Evolutionary conservation across 2,797 vertebrate species (phyloP), one percentile per base, ranked within the genome.

Genomic region (Periophthalmus magnuspinnatus): DNA sequence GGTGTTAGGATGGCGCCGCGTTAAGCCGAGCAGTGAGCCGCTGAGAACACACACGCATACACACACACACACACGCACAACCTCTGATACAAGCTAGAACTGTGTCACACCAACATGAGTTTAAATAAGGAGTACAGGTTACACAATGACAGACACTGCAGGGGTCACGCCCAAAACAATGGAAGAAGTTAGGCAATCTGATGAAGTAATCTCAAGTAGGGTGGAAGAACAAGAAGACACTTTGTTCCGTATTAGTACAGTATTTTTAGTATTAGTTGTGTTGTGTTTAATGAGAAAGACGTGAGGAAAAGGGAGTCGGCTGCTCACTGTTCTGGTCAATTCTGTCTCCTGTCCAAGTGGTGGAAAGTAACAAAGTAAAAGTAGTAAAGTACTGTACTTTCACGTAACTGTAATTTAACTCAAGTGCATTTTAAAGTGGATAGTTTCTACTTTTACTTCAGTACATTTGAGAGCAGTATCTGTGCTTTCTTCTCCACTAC

Each of bases 41-140:
- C 69, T 78, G 72, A 85, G 89, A 84, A 81, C 87, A 86, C 80
- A 82, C 81, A 77, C 69, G n/a, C n/a, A n/a, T n/a, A n/a, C n/a
- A n/a, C 28, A 28, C 28, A 28, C 28, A 28, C 28, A 28, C 28
- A 28, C 1, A 28, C 28, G 28, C 28, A 28, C 28, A n/a, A n/a
- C 56, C 79, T 81, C 71, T 82, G 86, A 86, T 84, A 84, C 83
- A 67, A 78, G 75, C 77, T 62, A 79, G 78, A 80, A 69, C 75
- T 77, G n/a, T 50, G 76, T 80, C 80, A 59, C 55, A 28, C 69
- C 48, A 56, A 64, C 70, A 70, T 66, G 67, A 68, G 68, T 65
- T 64, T 68, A 71, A 78, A 85, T 77, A 81, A 69, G 33, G 52
- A 38, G 81, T 19, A 4, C 67, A 76, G 82, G 77, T 77, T 78